A percentile compares a stretch with the other conserved stretches of the same genome.
Evolutionary conservation across 2,797 vertebrate species (phyloP).

Genomic region (Oreochromis mossambicus): DNA sequence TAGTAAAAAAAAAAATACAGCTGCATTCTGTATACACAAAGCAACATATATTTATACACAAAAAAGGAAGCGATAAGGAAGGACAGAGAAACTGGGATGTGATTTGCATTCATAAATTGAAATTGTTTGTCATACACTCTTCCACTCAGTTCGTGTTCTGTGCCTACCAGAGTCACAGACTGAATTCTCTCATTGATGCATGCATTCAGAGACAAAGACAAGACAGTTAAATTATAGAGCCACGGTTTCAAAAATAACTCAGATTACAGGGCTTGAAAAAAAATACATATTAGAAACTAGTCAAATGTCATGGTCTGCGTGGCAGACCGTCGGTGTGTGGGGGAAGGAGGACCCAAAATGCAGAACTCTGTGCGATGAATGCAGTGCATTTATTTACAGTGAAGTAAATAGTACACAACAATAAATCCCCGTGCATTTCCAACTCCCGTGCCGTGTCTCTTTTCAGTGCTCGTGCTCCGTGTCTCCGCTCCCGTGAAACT

Average conservation of each 20-base stretch:
- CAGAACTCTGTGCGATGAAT: background rate
- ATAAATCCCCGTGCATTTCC: background rate
- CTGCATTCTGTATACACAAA: background rate
- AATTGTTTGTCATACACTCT: conserved; percentile 20
- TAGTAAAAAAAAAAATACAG: background rate
- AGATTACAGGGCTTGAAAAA: background rate
- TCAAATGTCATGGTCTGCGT: background rate
- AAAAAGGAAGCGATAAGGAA: background rate
- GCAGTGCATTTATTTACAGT: rapidly evolving
- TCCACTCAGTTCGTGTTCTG: background rate
- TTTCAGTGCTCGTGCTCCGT: background rate
- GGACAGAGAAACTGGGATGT: background rate
- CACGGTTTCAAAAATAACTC: background rate
- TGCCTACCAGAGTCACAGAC: background rate
- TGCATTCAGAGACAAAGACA: background rate
- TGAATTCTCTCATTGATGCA: background rate
- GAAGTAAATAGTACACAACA: background rate
- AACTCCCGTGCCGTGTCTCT: background rate
- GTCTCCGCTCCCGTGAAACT: background rate
- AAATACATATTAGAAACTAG: background rate
- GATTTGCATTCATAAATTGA: conserved; percentile 36
- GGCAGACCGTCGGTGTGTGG: background rate
- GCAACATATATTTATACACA: background rate
- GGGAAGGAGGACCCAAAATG: background rate
- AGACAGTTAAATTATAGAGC: background rate